Base-by-base conservation (phyloP, 2,113 vertebrate genomes). In the Cygnus atratus region DNA sequence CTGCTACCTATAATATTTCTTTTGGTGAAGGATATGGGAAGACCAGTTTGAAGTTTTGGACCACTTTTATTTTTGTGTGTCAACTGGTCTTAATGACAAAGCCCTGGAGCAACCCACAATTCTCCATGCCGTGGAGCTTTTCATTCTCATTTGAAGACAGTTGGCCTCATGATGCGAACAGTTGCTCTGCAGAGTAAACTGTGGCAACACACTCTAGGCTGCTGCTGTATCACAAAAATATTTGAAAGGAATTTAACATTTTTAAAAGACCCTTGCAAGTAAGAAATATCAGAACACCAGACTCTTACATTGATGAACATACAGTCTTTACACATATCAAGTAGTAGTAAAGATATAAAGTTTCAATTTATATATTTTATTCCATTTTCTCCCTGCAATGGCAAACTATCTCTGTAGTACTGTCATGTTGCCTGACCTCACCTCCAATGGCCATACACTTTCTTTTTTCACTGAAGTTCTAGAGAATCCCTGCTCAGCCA, bases 231-330 rank as follows among this genome's bases (percentile, higher is more conserved):
- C 29, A 88, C 9, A 77, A 37, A 50, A 8, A 6, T 37, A 33
- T 39, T 16, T 2, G 1, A 88, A 77, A 44, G 13, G 43, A 84
- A 85, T 81, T 6, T 5, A 84, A 67, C 1, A 20, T 7, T 29
- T 81, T 87, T 84, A 29, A 58, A 70, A 74, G 19, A 55, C 1
- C 5, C 15, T 67, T 77, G 48, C 0, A 2, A 2, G 6, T 70
- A 44, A 58, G 50, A 83, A 83, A 62, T 20, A 55, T 13, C 14
- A 29, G 31, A 88, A 48, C 46, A 10, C 5, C 31, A 43, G 26
- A 5, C 2, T 6, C 1, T 54, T 46, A n/a, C 4, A 25, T 26
- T n/a, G 14, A 72, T 13, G 13, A n/a, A 5, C 2, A 11, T 28
- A 11, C 5, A 70, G 19, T 73, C 29, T 61, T 61, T 74, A 50